phyloP scores from a whole-genome alignment of 2,113 vertebrate genomes.

The Neopipo cinnamomea region DNA sequence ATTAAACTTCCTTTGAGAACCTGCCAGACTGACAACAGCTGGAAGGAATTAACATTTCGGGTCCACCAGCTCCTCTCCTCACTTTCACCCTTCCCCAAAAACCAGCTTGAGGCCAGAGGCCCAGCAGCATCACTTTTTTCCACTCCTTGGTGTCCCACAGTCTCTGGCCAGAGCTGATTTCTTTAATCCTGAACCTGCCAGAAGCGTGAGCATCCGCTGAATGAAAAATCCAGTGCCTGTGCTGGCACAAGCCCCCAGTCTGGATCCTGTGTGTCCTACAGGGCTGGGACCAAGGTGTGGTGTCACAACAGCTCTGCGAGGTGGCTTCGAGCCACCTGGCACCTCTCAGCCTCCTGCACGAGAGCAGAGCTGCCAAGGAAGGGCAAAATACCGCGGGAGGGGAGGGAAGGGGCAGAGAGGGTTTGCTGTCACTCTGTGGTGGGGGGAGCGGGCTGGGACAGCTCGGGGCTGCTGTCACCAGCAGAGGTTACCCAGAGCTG shows the following conservation, averaged over 20 bases:
- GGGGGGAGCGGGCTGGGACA: fast-evolving
- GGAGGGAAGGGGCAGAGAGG: background rate
- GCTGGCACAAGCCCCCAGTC: fast-evolving
- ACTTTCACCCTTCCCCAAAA: slow-evolving; percentile 11
- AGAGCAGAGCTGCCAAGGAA: too few species aligned
- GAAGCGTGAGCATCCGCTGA: background rate
- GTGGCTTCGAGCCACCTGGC: background rate
- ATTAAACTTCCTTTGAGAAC: slow-evolving; percentile 71
- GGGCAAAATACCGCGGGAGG: background rate
- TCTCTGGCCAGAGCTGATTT: background rate
- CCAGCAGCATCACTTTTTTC: slow-evolving; percentile 43
- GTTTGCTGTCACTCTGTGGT: background rate
- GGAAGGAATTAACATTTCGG: slow-evolving; percentile 64
- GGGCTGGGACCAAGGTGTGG: background rate
- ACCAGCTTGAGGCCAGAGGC: background rate
- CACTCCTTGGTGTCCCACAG: background rate
- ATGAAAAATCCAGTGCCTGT: fast-evolving
- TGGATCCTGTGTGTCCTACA: background rate
- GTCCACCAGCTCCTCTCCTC: slow-evolving; percentile 46
- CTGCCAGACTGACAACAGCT: slow-evolving; percentile 72
- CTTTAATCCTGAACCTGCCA: background rate
- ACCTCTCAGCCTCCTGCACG: background rate
- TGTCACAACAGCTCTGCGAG: fast-evolving
- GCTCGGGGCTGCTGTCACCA: background rate
- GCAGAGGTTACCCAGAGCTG: background rate